Evolutionary conservation across 2,888 invertebrate species (phyloP).

Genomic region (Seira ritae): DNA sequence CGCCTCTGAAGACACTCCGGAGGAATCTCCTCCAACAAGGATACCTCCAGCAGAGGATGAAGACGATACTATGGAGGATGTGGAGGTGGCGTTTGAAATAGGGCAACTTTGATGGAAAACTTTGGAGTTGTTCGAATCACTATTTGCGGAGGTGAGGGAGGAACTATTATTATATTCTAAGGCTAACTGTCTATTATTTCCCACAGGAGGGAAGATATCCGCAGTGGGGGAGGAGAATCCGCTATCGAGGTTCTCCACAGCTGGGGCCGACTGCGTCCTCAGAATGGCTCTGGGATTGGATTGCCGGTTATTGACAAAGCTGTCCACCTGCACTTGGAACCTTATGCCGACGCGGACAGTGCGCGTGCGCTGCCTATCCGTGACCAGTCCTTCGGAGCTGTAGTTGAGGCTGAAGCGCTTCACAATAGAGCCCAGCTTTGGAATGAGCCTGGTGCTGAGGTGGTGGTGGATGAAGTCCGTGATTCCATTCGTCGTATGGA

Average conservation of each 20-base stretch:
- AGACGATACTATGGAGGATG: too few relatives aligned
- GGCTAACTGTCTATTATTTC: constrained; percentile 51
- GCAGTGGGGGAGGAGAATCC: constrained; percentile 37
- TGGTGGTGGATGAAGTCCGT: constrained; percentile 35
- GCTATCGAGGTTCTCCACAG: constrained; percentile 38
- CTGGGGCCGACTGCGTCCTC: constrained; percentile 52
- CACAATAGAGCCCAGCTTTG: constrained; percentile 65
- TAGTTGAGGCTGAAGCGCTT: constrained; percentile 67
- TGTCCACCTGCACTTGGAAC: constrained; percentile 68
- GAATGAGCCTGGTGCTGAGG: constrained; percentile 44
- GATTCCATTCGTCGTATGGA: neutral
- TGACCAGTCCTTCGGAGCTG: constrained; percentile 64
- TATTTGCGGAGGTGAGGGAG: constrained; percentile 5
- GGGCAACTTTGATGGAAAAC: too few relatives aligned
- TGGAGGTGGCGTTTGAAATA: too few relatives aligned
- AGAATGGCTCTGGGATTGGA: constrained; percentile 36
- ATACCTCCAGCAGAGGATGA: too few relatives aligned
- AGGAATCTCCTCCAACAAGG: constrained; percentile 40
- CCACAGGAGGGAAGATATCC: constrained; percentile 27
- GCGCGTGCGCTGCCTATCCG: constrained; percentile 58
- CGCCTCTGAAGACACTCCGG: constrained; percentile 39
- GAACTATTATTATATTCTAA: constrained; percentile 19
- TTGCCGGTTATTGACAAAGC: constrained; percentile 53
- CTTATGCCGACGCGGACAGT: constrained; percentile 66
- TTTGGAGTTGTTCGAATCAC: too few relatives aligned